These are phyloP conservation scores for Drosophila carrolli DNA, from an alignment of 1,140 invertebrate species.

Conservation along the genomic window DNA sequence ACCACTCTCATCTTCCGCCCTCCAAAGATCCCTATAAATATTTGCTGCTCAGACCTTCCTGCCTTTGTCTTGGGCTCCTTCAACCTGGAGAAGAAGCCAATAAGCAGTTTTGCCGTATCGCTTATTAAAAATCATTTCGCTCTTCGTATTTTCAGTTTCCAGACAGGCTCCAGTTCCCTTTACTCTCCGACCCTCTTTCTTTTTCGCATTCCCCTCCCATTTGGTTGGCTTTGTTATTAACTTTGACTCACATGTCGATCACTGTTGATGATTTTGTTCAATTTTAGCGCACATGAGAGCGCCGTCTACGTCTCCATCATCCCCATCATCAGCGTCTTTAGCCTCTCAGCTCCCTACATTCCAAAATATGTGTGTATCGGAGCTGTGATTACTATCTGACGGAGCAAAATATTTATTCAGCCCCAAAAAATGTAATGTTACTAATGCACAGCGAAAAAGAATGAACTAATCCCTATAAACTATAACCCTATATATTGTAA, in stretches of 20 bases:
- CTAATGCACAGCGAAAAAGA: constrained; percentile 8
- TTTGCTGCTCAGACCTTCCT: constrained; percentile 42
- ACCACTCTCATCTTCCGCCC: background rate
- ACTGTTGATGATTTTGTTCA: constrained; percentile 83
- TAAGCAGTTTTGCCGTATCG: constrained; percentile 85
- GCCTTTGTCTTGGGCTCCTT: constrained; percentile 22
- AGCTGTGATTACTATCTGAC: constrained; percentile 73
- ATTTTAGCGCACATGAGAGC: constrained; percentile 81
- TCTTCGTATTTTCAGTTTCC: constrained; percentile 82
- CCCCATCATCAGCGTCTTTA: constrained; percentile 31
- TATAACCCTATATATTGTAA: background rate
- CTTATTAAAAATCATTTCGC: constrained; percentile 85
- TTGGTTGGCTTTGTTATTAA: constrained; percentile 70
- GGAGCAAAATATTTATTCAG: constrained; percentile 80
- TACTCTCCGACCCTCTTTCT: constrained; percentile 7
- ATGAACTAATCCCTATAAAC: background rate
- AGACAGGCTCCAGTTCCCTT: constrained; percentile 32
- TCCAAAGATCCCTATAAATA: constrained; percentile 56
- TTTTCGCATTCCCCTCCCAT: constrained; percentile 5
- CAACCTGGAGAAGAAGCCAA: constrained; percentile 66
- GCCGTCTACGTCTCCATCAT: constrained; percentile 69
- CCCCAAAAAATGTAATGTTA: constrained; percentile 74
- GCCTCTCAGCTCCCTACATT: constrained; percentile 64
- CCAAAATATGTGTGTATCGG: constrained; percentile 50
- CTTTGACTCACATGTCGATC: constrained; percentile 84